phyloP scores from a whole-genome alignment of 2,113 vertebrate genomes.

The Hydropotes inermis region DNA sequence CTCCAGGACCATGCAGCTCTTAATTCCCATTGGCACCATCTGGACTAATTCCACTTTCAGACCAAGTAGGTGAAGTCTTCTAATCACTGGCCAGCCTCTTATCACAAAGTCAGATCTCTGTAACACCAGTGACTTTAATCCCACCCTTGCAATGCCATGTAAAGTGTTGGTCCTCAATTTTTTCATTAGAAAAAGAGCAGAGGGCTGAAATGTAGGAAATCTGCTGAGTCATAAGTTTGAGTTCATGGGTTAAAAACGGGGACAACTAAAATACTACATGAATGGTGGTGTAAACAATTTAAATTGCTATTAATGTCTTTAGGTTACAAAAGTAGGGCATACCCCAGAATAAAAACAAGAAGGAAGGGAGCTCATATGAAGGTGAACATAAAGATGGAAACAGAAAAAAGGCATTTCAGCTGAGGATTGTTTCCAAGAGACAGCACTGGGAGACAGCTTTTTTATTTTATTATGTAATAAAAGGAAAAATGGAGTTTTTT shows the following conservation, averaged over 20 bases:
- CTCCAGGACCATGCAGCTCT: slow-evolving; percentile 49
- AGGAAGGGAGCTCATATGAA: neutral
- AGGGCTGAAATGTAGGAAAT: neutral
- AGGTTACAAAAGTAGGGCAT: neutral
- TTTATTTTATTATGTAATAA: slow-evolving; percentile 50
- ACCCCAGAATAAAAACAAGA: neutral
- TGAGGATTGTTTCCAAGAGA: slow-evolving; percentile 41
- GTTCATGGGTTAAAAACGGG: neutral
- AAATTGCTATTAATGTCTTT: neutral
- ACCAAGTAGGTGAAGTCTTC: neutral
- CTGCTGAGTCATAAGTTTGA: neutral
- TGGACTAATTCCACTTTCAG: slow-evolving; percentile 60
- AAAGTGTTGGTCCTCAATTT: neutral
- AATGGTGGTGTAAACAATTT: neutral
- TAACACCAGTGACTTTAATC: neutral
- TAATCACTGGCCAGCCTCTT: slow-evolving; percentile 11
- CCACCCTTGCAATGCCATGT: neutral
- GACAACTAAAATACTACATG: neutral
- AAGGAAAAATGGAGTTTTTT: slow-evolving; percentile 42
- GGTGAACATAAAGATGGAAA: neutral
- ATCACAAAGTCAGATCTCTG: slow-evolving; percentile 48
- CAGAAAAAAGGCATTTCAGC: neutral
- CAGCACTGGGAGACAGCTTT: neutral
- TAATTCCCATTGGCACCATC: slow-evolving; percentile 66
- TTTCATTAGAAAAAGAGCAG: neutral